These are phyloP conservation scores for Conus betulinus DNA, from an alignment of 1,140 invertebrate species.

Conservation along the genomic window DNA sequence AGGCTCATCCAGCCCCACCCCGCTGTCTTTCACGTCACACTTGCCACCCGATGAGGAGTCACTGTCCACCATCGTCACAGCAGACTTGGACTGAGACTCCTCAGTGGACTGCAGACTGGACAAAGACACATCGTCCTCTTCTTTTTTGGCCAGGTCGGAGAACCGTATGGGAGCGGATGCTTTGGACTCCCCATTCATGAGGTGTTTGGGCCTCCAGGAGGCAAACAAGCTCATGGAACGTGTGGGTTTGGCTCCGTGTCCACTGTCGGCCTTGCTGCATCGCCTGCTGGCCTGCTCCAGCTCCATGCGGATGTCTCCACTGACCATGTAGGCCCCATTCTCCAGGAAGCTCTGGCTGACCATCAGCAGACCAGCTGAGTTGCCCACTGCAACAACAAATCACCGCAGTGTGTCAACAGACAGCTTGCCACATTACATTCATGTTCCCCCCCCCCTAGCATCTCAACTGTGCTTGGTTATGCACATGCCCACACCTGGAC, in stretches of 20 bases:
- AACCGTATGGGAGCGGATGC: constrained; percentile 37
- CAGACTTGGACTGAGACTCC: background rate
- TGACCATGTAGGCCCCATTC: constrained; percentile 40
- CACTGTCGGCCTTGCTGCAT: constrained; percentile 71
- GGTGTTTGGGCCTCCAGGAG: constrained; percentile 53
- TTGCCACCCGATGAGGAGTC: constrained; percentile 15
- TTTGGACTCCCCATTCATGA: constrained; percentile 46
- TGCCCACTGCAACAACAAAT: constrained; percentile 75
- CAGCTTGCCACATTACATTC: too few relatives aligned
- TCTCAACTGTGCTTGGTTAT: too few relatives aligned
- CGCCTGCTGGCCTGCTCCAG: constrained; percentile 57
- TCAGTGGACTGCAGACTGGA: constrained; percentile 25
- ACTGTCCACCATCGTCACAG: background rate
- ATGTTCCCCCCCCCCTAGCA: too few relatives aligned
- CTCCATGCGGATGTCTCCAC: constrained; percentile 45
- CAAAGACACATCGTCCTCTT: constrained; percentile 38
- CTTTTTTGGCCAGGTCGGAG: constrained; percentile 52
- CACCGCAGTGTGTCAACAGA: too few relatives aligned
- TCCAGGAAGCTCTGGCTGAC: constrained; percentile 67
- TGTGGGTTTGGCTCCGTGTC: constrained; percentile 53
- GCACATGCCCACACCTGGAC: too few relatives aligned
- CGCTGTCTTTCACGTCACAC: constrained; percentile 63
- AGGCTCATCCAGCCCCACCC: constrained; percentile 58
- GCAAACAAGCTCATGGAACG: constrained; percentile 63
- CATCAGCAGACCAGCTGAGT: constrained; percentile 81